A percentile compares a stretch with the other conserved stretches of the same genome.
phyloP scores from a whole-genome alignment of 2,797 vertebrate species.

The Diplodus sargus region DNA sequence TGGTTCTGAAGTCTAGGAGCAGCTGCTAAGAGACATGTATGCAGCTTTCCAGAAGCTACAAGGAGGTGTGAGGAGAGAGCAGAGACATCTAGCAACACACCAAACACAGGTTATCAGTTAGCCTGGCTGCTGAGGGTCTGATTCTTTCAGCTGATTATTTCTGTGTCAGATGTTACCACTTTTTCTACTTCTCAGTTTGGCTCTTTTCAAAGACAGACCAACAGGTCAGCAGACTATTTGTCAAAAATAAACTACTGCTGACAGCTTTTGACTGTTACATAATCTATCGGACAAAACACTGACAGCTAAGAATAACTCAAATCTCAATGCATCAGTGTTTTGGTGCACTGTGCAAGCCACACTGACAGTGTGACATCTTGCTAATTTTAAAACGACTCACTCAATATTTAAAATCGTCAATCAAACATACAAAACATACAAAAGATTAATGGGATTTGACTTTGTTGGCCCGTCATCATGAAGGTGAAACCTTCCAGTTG shows the following conservation, averaged over 20 bases:
- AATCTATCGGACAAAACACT: conserved; percentile 19
- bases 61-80: not conserved
- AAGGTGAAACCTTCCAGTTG: conserved; percentile 26
- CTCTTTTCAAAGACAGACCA: conserved; percentile 17
- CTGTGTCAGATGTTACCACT: conserved; percentile 25
- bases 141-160: not conserved
- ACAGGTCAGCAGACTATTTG: conserved; percentile 36
- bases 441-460: conserved; percentile 22
- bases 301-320: conserved; percentile 31
- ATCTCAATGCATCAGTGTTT: conserved; percentile 17
- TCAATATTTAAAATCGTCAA: not conserved
- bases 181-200: not conserved
- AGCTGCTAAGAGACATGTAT: not conserved
- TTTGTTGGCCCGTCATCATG: conserved; percentile 26
- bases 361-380: conserved; percentile 8
- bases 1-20: conserved; percentile 16
- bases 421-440: conserved; percentile 25
- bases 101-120: not conserved
- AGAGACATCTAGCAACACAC: not conserved
- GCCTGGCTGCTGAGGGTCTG: not conserved
- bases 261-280: conserved; percentile 37
- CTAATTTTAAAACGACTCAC: conserved; percentile 4
- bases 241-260: conserved; percentile 37
- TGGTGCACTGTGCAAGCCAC: not conserved
- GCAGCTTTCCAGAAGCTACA: not conserved